Base-by-base conservation (phyloP, 2,888 invertebrate species). In the Mongoloraphidia duomilia region DNA sequence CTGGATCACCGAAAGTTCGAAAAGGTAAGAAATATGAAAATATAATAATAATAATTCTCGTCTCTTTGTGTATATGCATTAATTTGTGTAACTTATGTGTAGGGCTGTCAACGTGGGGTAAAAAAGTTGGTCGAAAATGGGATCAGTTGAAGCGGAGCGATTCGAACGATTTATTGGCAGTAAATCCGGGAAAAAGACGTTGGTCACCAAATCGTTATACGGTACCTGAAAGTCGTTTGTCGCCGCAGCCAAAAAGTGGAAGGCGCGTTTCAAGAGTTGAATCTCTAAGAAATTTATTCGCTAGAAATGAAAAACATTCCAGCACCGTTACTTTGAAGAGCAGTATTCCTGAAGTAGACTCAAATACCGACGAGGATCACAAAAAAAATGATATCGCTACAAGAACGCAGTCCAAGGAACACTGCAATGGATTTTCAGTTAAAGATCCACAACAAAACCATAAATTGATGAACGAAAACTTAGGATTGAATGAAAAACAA, bases 91-190 rank as follows among this genome's bases (percentile, higher is more conserved):
- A 38, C 1, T 8, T 38, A 8, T 38, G 60, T 61, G 46, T 59
- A 77, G 77, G 74, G 57, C 65, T 77, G 54, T 72, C 77, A 8
- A 76, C 76, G 35, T 77, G 76, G 77, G 74, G 77, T 44, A 72
- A 69, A 58, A 73, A 72, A 63, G 73, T 75, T 53, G 77, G 77
- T 43, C 69, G 70, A 58, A 75, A 74, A 62, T 76, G 76, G 74
- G 77, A 77, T 52, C 74, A 76, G 56, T 61, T 79, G 51, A 76
- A 73, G 59, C 66, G 75, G 49, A 71, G 74, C 49, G 76, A 78
- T 55, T 76, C 76, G 40, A 70, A 72, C 2, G 78, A 79, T 57
- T 60, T 72, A 50, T 62, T 75, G 33, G 62, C 69, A 8, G 63
- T 64, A 13, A 64, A 68, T 2, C 61, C 67, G 11, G 63, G 66